Evolutionary conservation across 1,140 invertebrate genomes (phyloP).

Genomic region (Calephelis nemesis): DNA sequence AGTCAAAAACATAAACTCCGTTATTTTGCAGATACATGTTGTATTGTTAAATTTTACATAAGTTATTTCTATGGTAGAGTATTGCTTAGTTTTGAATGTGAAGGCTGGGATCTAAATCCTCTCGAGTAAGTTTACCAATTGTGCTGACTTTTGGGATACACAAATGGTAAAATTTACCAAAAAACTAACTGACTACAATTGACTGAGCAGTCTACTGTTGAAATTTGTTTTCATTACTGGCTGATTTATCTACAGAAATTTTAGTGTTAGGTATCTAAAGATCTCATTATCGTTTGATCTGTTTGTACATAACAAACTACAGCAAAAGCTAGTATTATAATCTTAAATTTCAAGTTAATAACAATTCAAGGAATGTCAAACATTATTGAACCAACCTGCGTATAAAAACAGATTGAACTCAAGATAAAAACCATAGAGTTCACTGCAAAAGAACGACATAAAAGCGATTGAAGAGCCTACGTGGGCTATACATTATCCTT

Average conservation of each 20-base stretch:
- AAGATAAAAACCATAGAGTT: constrained; percentile 40
- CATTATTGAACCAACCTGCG: not conserved
- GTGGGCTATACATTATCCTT: constrained; percentile 56
- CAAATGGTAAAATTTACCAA: too few relatives aligned
- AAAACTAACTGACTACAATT: too few relatives aligned
- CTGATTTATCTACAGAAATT: too few relatives aligned
- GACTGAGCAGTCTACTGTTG: too few relatives aligned
- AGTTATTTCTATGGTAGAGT: not conserved
- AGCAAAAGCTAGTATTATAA: not conserved
- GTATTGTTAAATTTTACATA: constrained; percentile 2
- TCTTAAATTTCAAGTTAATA: not conserved
- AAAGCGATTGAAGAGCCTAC: constrained; percentile 43
- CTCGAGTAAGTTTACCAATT: too few relatives aligned
- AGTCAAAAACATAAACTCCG: too few relatives aligned
- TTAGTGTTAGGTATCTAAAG: too few relatives aligned
- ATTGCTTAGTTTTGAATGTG: not conserved
- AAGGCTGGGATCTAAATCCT: not conserved
- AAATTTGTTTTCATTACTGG: too few relatives aligned
- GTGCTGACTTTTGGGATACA: too few relatives aligned
- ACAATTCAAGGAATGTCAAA: not conserved
- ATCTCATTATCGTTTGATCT: too few relatives aligned
- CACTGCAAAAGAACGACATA: constrained; percentile 41
- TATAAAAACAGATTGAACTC: constrained; percentile 2
- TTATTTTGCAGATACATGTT: not conserved
- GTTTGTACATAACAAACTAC: too few relatives aligned